A percentile compares a stretch with the other conserved stretches of the same genome.
Evolutionary conservation across 2,888 invertebrate genomes (phyloP).

Genomic region (Catocala fraxini): DNA sequence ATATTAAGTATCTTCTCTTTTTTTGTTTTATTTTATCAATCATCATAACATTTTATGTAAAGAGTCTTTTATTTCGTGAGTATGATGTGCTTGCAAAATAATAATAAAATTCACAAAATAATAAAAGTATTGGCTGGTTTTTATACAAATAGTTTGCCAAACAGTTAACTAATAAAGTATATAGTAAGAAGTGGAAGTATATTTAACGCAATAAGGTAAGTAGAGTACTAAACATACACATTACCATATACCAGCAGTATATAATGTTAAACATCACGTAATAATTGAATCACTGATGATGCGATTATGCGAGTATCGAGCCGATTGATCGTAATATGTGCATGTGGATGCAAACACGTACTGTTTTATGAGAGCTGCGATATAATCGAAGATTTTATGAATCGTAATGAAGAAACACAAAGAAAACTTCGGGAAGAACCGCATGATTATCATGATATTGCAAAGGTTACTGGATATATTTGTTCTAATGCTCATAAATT

Average conservation of each 20-base stretch:
- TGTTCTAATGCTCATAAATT: too few relatives aligned
- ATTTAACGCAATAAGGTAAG: not conserved
- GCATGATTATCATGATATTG: not conserved
- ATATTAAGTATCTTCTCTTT: too few relatives aligned
- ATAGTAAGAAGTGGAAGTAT: too few relatives aligned
- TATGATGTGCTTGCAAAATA: too few relatives aligned
- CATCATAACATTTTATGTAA: too few relatives aligned
- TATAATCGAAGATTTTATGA: constrained; percentile 21
- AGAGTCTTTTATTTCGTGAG: too few relatives aligned
- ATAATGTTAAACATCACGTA: constrained; percentile 17
- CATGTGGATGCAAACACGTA: constrained; percentile 19
- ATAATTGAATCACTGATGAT: constrained; percentile 43
- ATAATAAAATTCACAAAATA: too few relatives aligned
- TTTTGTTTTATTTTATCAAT: too few relatives aligned
- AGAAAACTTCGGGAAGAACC: constrained; percentile 20
- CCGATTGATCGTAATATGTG: constrained; percentile 23
- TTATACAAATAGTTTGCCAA: too few relatives aligned
- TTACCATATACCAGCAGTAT: not conserved
- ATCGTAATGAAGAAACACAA: constrained; percentile 35
- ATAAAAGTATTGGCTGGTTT: too few relatives aligned
- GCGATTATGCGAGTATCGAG: constrained; percentile 42
- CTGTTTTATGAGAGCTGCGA: constrained; percentile 25
- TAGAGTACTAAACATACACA: not conserved
- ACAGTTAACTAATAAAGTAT: too few relatives aligned
- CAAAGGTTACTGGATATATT: not conserved